phyloP scores from a whole-genome alignment of 2,113 vertebrate species.

The Mastomys coucha region DNA sequence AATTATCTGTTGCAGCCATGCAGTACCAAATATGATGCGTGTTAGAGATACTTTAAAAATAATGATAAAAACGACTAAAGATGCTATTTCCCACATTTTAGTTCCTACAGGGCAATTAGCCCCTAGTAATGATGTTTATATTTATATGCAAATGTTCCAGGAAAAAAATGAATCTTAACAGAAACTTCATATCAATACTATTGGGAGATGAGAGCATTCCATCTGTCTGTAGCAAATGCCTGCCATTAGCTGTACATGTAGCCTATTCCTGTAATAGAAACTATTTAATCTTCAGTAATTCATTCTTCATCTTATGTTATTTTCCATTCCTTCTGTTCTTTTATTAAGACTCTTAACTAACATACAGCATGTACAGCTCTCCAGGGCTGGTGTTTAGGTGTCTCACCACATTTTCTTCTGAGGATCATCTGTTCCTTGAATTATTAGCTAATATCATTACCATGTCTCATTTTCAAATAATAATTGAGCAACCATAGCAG shows the following conservation, averaged over 20 bases:
- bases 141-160: constrained; percentile 89
- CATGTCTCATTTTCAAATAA: constrained; percentile 57
- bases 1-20: constrained; percentile 89
- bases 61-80: constrained; percentile 84
- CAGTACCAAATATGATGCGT: constrained; percentile 85
- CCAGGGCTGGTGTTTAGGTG: constrained; percentile 41
- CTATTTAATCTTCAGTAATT: constrained; percentile 85
- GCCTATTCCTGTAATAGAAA: constrained; percentile 85
- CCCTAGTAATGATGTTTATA: constrained; percentile 89
- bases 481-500: constrained; percentile 57
- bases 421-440: constrained; percentile 68
- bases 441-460: constrained; percentile 43
- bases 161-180: constrained; percentile 86
- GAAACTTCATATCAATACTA: constrained; percentile 86
- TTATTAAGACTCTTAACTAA: constrained; percentile 79
- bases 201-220: constrained; percentile 84
- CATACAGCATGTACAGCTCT: constrained; percentile 41
- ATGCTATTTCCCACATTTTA: constrained; percentile 85
- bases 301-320: constrained; percentile 81
- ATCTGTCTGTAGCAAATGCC: constrained; percentile 87
- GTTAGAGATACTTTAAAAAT: constrained; percentile 85
- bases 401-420: constrained; percentile 63
- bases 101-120: constrained; percentile 88
- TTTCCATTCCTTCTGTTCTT: constrained; percentile 80
- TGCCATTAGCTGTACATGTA: constrained; percentile 83